phyloP scores from a whole-genome alignment of 1,140 invertebrate species.

The Pseudomyrmex flavicornis region DNA sequence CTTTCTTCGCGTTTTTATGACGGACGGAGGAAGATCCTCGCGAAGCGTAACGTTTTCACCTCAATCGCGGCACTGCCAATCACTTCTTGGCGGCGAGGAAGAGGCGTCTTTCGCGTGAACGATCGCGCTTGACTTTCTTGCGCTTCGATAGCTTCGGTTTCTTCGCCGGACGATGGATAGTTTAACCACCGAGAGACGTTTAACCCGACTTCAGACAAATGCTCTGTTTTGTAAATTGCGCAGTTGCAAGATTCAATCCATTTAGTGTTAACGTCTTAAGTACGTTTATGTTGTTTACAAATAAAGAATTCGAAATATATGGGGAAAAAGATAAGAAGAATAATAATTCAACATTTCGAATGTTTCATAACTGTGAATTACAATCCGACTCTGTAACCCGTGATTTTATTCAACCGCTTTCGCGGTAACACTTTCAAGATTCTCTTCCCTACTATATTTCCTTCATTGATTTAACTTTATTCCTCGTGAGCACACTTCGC shows the following conservation, averaged over 20 bases:
- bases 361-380: background rate
- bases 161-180: background rate
- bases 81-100: background rate
- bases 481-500: background rate
- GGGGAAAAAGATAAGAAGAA: background rate
- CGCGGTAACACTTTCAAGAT: background rate
- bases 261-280: background rate
- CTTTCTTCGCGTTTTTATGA: background rate
- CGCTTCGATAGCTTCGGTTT: background rate
- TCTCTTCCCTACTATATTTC: background rate
- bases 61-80: conserved; percentile 18
- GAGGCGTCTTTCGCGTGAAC: background rate
- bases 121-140: conserved; percentile 18
- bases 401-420: conserved; percentile 8
- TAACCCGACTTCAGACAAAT: conserved; percentile 4
- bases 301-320: background rate
- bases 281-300: background rate
- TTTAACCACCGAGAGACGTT: background rate
- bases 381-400: background rate
- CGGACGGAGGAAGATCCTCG: background rate
- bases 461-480: conserved; percentile 18
- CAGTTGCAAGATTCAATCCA: background rate
- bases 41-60: background rate
- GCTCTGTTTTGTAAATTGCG: background rate
- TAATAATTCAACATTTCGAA: conserved; percentile 12